A percentile compares a stretch with the other conserved stretches of the same genome.
phyloP scores from a whole-genome alignment of 2,888 invertebrate genomes.

The Suillia variegata region DNA sequence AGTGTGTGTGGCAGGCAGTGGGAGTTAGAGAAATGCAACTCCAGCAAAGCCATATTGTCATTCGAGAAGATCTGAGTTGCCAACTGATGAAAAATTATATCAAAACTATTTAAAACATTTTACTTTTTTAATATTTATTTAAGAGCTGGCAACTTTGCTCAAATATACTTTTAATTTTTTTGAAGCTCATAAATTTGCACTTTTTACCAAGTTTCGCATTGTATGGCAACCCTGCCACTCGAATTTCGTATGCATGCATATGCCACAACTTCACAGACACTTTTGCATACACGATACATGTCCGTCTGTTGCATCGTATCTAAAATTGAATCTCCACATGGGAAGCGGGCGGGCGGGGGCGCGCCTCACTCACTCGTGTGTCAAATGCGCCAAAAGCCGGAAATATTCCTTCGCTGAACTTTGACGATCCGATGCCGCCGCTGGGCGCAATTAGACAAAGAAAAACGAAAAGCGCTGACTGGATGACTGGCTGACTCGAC shows the following conservation, averaged over 20 bases:
- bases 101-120: too few relatives aligned
- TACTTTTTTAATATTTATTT: too few relatives aligned
- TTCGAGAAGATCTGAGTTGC: too few relatives aligned
- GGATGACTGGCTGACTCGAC: neutral
- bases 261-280: neutral
- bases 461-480: conserved; percentile 14
- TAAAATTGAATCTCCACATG: conserved; percentile 45
- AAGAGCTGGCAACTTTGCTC: too few relatives aligned
- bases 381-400: neutral
- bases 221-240: neutral
- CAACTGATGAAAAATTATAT: too few relatives aligned
- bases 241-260: neutral
- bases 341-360: conserved; percentile 39
- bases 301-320: too few relatives aligned
- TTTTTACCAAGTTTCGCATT: too few relatives aligned
- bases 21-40: neutral
- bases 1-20: neutral
- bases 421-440: conserved; percentile 31
- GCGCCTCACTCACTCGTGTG: conserved; percentile 15
- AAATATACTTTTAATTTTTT: too few relatives aligned
- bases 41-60: neutral
- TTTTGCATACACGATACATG: conserved; percentile 11
- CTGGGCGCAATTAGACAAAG: conserved; percentile 45
- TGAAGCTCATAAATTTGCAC: too few relatives aligned
- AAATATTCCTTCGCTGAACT: neutral